Conservation (phyloP, 2,113 vertebrate genomes). For the Pelusios castaneus region DNA sequence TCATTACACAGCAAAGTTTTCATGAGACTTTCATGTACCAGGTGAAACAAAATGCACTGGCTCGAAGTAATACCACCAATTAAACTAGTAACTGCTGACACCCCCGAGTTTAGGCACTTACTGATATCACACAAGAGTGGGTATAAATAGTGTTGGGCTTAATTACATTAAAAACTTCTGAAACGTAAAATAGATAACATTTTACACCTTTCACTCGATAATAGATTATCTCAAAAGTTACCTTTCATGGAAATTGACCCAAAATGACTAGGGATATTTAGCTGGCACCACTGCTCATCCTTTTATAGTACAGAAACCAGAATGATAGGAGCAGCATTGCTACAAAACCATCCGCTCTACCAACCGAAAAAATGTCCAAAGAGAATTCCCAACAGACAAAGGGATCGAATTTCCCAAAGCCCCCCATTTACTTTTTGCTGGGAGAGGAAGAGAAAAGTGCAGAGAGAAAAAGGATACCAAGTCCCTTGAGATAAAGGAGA, state of each 20-base stretch:
- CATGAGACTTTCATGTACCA: neutral
- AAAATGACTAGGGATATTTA: neutral
- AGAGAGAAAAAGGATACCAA: neutral
- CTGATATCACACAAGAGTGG: neutral
- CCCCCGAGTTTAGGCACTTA: neutral
- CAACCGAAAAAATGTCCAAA: neutral
- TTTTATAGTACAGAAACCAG: neutral
- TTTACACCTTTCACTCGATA: neutral
- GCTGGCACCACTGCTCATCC: neutral
- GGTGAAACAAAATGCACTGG: neutral
- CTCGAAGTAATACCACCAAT: neutral
- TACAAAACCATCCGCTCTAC: neutral
- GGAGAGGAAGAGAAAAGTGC: neutral
- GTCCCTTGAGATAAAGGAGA: neutral
- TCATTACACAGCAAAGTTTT: neutral
- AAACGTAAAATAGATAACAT: neutral
- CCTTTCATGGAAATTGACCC: neutral
- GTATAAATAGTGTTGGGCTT: neutral
- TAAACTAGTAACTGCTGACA: neutral
- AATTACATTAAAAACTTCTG: neutral
- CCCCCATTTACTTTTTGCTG: neutral
- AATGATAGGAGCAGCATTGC: neutral
- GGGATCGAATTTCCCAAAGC: neutral
- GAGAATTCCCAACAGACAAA: neutral
- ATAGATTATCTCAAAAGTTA: neutral